Percentiles rank a stretch among this genome's conserved stretches.
phyloP scores from a whole-genome alignment of 2,113 vertebrate genomes.

The Planiliza haematocheilus region DNA sequence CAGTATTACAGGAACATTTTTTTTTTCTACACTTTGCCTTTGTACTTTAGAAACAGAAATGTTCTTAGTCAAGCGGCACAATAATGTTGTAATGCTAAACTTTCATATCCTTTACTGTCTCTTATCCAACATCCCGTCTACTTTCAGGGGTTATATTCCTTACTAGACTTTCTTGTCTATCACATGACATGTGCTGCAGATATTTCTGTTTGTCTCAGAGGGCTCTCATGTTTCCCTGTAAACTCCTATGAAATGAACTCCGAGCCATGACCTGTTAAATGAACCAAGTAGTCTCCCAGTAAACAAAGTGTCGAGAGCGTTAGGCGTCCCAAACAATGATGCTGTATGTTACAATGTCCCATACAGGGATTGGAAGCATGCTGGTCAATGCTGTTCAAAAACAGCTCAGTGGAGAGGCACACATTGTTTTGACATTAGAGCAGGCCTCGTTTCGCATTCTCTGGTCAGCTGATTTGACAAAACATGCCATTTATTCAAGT shows the following conservation, averaged over 20 bases:
- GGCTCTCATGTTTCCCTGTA: slow-evolving; percentile 3
- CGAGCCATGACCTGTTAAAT: slow-evolving; percentile 10
- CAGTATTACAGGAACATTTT: too few relatives aligned
- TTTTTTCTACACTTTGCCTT: not conserved
- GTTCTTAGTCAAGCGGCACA: not conserved
- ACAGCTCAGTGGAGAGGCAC: slow-evolving; percentile 39
- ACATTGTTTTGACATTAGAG: slow-evolving; percentile 50
- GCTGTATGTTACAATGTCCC: slow-evolving; percentile 28
- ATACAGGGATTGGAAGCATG: slow-evolving; percentile 42
- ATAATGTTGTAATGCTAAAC: not conserved
- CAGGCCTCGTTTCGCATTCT: slow-evolving; percentile 20
- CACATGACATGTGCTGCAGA: not conserved
- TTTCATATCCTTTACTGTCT: slow-evolving; percentile 27
- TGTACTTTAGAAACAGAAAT: not conserved
- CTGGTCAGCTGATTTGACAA: slow-evolving; percentile 58
- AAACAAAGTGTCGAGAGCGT: slow-evolving; percentile 18
- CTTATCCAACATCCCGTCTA: not conserved
- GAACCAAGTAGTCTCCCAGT: slow-evolving; percentile 10
- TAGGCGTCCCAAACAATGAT: slow-evolving; percentile 51
- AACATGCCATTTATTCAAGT: slow-evolving; percentile 14
- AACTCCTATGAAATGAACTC: slow-evolving; percentile 33
- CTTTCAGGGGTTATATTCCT: not conserved
- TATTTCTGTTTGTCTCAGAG: slow-evolving; percentile 2
- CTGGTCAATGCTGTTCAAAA: slow-evolving; percentile 34
- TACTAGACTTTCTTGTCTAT: not conserved